Conservation (phyloP, 2,797 vertebrate species). For the Brachyalestes nurse region DNA sequence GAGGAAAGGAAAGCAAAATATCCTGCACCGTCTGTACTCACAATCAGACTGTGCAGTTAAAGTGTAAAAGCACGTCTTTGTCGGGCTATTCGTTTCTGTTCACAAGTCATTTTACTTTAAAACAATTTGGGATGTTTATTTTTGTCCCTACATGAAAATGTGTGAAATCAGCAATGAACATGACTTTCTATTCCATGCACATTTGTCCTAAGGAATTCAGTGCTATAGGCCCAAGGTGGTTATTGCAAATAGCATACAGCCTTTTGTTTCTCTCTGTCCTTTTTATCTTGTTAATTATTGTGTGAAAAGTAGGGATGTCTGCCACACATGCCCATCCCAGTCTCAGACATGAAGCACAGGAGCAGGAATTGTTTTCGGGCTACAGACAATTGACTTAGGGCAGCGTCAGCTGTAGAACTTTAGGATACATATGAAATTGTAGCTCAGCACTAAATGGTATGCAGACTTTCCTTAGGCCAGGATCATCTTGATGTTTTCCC, state of each 20-base stretch:
- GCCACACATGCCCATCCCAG: conserved; percentile 77
- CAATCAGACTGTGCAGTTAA: conserved; percentile 27
- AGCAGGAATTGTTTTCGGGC: conserved; percentile 79
- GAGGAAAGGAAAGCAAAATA: conserved; percentile 42
- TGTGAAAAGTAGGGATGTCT: conserved; percentile 74
- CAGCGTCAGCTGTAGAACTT: conserved; percentile 73
- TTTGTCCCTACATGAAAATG: neutral
- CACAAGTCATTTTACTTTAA: neutral
- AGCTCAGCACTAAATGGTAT: neutral
- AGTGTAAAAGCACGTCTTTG: conserved; percentile 7
- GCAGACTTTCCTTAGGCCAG: neutral
- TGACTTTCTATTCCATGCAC: neutral
- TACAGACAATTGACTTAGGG: conserved; percentile 77
- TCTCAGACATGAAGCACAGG: conserved; percentile 72
- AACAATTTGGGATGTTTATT: neutral
- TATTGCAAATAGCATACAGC: conserved; percentile 10
- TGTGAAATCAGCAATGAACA: neutral
- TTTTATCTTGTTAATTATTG: conserved; percentile 20
- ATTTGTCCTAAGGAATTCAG: neutral
- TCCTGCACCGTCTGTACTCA: conserved; percentile 35
- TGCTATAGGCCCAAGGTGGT: neutral
- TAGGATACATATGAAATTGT: neutral
- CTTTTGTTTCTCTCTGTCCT: conserved; percentile 13
- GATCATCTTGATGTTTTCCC: neutral
- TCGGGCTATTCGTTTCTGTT: conserved; percentile 1